A percentile compares a stretch with the other conserved stretches of the same genome.
Conservation (phyloP, 1,140 invertebrate genomes). For the Drosophila serrata region DNA sequence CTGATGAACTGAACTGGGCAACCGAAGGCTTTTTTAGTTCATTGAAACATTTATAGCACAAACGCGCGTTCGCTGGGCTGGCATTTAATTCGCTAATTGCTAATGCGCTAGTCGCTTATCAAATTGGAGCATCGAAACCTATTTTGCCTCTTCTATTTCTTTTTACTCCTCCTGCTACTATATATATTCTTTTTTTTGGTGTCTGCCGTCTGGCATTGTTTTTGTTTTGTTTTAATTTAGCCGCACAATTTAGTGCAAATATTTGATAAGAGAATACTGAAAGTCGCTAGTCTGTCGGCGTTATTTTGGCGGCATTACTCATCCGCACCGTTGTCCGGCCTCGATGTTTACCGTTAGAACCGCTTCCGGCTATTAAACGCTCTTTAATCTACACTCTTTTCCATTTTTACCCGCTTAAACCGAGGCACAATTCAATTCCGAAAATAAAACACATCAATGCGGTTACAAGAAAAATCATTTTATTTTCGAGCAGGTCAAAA, state of each 20-base stretch:
- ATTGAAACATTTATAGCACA: conserved; percentile 80
- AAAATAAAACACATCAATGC: conserved; percentile 8
- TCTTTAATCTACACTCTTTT: conserved; percentile 12
- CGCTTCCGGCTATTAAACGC: conserved; percentile 62
- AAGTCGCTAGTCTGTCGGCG: conserved; percentile 29
- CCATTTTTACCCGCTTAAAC: conserved; percentile 8
- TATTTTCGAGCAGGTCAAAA: conserved; percentile 59
- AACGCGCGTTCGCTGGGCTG: conserved; percentile 42
- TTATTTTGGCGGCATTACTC: conserved; percentile 66
- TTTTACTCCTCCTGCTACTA: conserved; percentile 11
- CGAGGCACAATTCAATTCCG: conserved; percentile 27
- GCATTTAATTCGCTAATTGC: conserved; percentile 82
- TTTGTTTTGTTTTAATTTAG: conserved; percentile 73
- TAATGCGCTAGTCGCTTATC: conserved; percentile 76
- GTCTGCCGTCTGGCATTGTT: conserved; percentile 41
- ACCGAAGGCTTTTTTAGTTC: conserved; percentile 70
- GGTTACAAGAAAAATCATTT: conserved; percentile 26
- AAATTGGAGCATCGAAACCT: conserved; percentile 78
- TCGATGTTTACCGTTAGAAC: conserved; percentile 48
- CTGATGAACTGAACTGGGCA: conserved; percentile 13
- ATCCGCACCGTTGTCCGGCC: conserved; percentile 53
- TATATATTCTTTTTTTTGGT: conserved; percentile 33
- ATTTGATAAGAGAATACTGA: conserved; percentile 68
- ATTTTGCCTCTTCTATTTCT: conserved; percentile 46
- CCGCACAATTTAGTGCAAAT: conserved; percentile 78